Evolutionary conservation across 2,797 vertebrate species (phyloP).

Genomic region (Erpetoichthys calabaricus): DNA sequence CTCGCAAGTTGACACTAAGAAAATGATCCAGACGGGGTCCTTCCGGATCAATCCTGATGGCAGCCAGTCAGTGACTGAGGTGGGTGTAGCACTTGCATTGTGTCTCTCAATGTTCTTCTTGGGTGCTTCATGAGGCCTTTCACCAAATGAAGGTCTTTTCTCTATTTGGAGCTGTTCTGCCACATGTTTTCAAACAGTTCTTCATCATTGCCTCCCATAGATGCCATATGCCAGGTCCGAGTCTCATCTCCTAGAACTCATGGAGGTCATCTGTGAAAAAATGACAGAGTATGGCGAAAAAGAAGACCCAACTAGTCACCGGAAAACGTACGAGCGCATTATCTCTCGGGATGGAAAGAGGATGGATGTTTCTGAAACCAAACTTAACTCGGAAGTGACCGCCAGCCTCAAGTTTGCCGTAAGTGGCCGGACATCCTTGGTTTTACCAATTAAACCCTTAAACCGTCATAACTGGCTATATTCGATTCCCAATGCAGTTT

Average conservation of each 20-base stretch:
- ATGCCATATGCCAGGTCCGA: conserved; percentile 81
- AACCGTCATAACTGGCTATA: no score
- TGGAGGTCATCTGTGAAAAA: conserved; percentile 77
- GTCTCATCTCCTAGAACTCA: conserved; percentile 78
- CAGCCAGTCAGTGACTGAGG: conserved; percentile 83
- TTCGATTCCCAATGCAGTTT: no score
- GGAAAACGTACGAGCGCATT: conserved; percentile 67
- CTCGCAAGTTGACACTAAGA: conserved; percentile 75
- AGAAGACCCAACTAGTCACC: conserved; percentile 52
- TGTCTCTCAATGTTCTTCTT: neutral
- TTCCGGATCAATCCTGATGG: conserved; percentile 94
- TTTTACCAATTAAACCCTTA: neutral
- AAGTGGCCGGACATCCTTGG: conserved; percentile 23
- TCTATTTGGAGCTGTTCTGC: neutral
- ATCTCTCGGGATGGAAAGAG: conserved; percentile 56
- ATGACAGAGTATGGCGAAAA: conserved; percentile 86
- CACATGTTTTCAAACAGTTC: neutral
- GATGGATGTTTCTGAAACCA: conserved; percentile 65
- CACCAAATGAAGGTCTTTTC: neutral
- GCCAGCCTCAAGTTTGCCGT: conserved; percentile 78
- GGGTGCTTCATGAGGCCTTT: neutral
- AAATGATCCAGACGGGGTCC: conserved; percentile 85
- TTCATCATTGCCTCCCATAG: conserved; percentile 28
- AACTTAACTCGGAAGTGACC: conserved; percentile 65
- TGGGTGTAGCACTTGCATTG: conserved; percentile 34